Base-by-base conservation (phyloP, 2,113 vertebrate genomes). In the Callithrix jacchus region DNA sequence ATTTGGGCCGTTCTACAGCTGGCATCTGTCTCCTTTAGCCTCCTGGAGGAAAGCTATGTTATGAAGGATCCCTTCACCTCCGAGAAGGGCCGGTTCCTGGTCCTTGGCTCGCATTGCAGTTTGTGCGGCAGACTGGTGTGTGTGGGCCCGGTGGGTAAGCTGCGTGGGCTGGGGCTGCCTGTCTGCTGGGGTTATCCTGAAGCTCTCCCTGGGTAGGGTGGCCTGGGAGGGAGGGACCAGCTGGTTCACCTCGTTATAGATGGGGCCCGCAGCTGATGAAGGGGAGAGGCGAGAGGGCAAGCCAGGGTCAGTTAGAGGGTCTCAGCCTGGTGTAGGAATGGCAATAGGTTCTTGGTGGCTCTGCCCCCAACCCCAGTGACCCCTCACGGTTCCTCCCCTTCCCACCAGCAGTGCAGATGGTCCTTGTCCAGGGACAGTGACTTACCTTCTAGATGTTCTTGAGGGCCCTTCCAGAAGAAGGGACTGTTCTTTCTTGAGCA, bases 1-100 rank as follows among this genome's bases (percentile, higher is more conserved):
- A 20, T 5, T 8, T 1, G 10, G 68, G 54, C 81, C 8, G 1
- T n/a, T 11, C 35, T 40, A 2, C 54, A n/a, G 9, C 23, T 6
- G 37, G 27, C 10, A 0, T 49, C n/a, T 8, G 84, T 96, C 0
- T 76, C 79, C 94, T 32, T 21, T 66, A 99, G 99, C 82, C 97
- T 99, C 87, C 98, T 99, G 73, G 99, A 99, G 97, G 99, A 99
- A 71, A 98, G 99, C 97, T 99, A 98, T 73, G 97, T 99, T 89
- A 98, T 98, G 97, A 99, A 98, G 94, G 99, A 99, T 97, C 99
- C 99, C 13, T 99, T 99, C 98, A 98, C 97, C 52, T 97, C 99
- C 0, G 98, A 99, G 76, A 99, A 98, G 97, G 98, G 98, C 32
- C 99, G 97, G 81, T 99, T 99, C 94, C 98, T 99, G 8, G 96